Percentiles rank a stretch among this genome's conserved stretches.
Evolutionary conservation across 2,113 vertebrate genomes (phyloP).

Genomic region (Megaceryle maxima): DNA sequence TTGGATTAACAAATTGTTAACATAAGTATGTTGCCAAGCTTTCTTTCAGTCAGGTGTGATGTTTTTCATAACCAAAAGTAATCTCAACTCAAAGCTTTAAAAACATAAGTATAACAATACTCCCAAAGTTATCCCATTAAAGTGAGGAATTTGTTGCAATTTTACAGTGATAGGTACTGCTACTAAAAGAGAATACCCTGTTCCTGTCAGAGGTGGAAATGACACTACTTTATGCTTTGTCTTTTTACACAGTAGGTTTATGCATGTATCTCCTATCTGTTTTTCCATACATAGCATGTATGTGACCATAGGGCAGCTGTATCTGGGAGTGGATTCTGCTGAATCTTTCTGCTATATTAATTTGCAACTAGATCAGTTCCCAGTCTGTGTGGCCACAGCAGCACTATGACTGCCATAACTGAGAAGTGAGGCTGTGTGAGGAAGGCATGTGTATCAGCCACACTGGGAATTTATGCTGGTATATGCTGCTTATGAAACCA

Average conservation of each 20-base stretch:
- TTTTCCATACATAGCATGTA: neutral
- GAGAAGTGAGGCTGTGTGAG: neutral
- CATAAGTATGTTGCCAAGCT: neutral
- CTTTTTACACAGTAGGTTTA: neutral
- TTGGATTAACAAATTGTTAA: neutral
- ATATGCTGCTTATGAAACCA: fast-evolving
- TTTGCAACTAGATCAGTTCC: neutral
- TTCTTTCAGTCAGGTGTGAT: neutral
- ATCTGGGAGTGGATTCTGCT: neutral
- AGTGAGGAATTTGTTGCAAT: neutral
- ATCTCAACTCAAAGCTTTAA: neutral
- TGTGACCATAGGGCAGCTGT: neutral
- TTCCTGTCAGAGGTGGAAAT: neutral
- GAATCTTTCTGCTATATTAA: neutral
- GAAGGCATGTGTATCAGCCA: neutral
- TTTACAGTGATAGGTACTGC: neutral
- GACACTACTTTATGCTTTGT: neutral
- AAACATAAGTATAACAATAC: neutral
- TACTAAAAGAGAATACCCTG: neutral
- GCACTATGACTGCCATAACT: neutral
- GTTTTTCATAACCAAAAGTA: neutral
- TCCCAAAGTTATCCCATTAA: neutral
- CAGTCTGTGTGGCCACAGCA: neutral
- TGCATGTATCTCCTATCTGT: neutral
- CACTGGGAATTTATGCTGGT: fast-evolving